Base-by-base conservation (phyloP, 1,140 invertebrate species). In the Forficula auricularia region DNA sequence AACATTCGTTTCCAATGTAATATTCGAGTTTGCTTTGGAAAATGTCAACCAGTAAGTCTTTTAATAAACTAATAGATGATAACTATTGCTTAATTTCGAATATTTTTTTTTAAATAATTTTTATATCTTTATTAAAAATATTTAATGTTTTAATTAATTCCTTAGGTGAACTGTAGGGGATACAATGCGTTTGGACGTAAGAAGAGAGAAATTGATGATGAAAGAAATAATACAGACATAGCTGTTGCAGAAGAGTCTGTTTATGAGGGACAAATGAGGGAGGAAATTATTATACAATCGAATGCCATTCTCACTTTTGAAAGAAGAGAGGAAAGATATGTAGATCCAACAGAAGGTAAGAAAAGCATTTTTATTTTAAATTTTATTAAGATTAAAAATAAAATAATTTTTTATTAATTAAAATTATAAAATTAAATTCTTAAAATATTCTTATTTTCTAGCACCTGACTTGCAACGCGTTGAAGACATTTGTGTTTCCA, bases 1-100 rank as follows among this genome's bases (percentile, higher is more conserved):
- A 91, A 89, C 56, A 87, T 94, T 51, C 67, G 86, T 60, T 94
- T 94, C 82, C 87, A 92, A 60, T 94, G 89, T 59, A 92, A 91
- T 57, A 89, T 94, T 56, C 71, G 88, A 35, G 87, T 94, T 3
- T 94, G 89, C 67, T 94, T 94, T 57, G 86, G 87, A 59, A 82
- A 79, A 62, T 94, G 89, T 64, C 88, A 90, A 71, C 88, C 89
- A 45, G 86, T 85, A 67, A 72, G 75, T 67, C 36, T 36, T 40
- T 40, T 40, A 42, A 22, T n/a, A 16, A 19, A 3, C 8, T 12
- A 15, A 35, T 37, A 38, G 3, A 12, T 19, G 30, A 12, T 3
- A 22, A 2, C 3, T 6, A 22, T 37, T 37, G 18, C 2, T 37
- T 37, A 4, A 8, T n/a, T 31, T n/a, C 30, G 30, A 31, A 31